Percentiles rank a stretch among this genome's conserved stretches.
These are phyloP conservation scores for Plusia festucae DNA, from an alignment of 2,888 invertebrate species.

Conservation along the genomic window DNA sequence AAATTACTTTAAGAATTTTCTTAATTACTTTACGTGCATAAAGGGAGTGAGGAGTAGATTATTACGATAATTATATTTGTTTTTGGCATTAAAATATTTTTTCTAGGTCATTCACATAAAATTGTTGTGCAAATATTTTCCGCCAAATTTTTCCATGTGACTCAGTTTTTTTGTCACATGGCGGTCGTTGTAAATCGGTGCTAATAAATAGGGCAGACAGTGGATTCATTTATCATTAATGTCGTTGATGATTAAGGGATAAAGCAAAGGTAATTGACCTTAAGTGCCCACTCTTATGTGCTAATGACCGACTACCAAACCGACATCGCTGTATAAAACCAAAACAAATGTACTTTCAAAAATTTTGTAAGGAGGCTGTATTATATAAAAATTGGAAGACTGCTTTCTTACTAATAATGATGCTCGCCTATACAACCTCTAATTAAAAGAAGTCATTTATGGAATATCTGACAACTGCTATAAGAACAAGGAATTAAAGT, in stretches of 20 bases:
- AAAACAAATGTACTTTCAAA: slow-evolving; percentile 4
- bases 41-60: neutral
- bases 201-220: slow-evolving; percentile 4
- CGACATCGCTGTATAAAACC: neutral
- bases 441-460: neutral
- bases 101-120: neutral
- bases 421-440: neutral
- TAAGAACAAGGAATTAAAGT: neutral
- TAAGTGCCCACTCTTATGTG: slow-evolving; percentile 4
- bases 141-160: neutral
- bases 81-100: neutral
- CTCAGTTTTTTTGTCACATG: neutral
- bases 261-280: slow-evolving; percentile 4
- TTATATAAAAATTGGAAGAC: neutral
- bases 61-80: neutral
- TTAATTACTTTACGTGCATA: too few species aligned
- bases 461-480: neutral
- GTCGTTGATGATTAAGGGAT: slow-evolving; percentile 4
- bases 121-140: neutral
- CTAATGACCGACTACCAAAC: neutral
- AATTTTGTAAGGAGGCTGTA: neutral
- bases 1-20: neutral
- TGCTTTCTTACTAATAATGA: neutral
- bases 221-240: neutral
- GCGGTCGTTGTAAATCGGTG: neutral